Base-by-base conservation (phyloP, 2,888 invertebrate species). In the Andrena camellia region DNA sequence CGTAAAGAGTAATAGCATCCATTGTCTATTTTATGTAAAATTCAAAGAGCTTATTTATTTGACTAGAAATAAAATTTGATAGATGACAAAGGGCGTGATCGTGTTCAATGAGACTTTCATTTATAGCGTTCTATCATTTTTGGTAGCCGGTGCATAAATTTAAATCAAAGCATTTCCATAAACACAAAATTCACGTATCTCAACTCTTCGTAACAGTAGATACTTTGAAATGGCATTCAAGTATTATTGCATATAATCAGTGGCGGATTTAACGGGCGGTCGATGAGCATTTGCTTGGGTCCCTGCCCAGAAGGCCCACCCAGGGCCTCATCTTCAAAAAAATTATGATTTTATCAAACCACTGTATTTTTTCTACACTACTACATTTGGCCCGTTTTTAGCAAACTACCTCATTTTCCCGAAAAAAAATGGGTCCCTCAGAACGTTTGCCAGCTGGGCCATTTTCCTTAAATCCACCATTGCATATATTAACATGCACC, bases 1-100 rank as follows among this genome's bases (percentile, higher is more conserved):
- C 23, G 57, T 2, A 7, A 8, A n/a, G 10, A 57, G 20, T 17
- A 20, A 50, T 57, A 35, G 50, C 57, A 23, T 7, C 50, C 60
- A 66, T n/a, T 50, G 35, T 29, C 29, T 7, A 20, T 54, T 72
- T 64, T 59, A 75, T 72, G 59, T 75, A 82, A 79, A 82, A 77
- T 66, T 68, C 78, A 74, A 82, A 84, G 74, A 62, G 79, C 71
- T 86, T 84, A 76, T 79, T 69, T 48, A 78, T 71, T 57, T 48
- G 80, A 75, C 79, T 78, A 83, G 70, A 86, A 84, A 72, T 79
- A 78, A 78, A 81, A 66, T 63, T 83, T 71, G 59, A 71, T 79
- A 78, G 71, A 69, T 77, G 75, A 67, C 62, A 76, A 50, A 81
- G 62, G 77, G 50, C 73, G 57, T 71, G 59, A 72, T 81, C 29